Percentiles rank a stretch among this genome's conserved stretches.
Evolutionary conservation across 2,888 invertebrate species (phyloP).

Genomic region (Hirtodrosophila trivittata): DNA sequence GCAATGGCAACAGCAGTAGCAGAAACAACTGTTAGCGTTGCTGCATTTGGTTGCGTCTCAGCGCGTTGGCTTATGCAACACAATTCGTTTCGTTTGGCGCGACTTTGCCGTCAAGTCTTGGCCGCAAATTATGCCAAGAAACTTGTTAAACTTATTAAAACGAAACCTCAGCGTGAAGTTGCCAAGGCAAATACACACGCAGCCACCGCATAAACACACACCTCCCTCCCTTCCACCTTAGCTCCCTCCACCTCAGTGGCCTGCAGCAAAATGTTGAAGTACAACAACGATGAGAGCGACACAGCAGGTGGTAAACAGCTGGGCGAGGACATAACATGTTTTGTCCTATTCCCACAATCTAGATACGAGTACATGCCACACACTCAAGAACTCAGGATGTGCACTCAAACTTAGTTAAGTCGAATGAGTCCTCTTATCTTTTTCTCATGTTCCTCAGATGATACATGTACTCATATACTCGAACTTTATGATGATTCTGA

Average conservation of each 20-base stretch:
- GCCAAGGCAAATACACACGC: conserved; percentile 57
- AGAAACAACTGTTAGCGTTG: conserved; percentile 18
- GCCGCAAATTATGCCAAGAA: conserved; percentile 78
- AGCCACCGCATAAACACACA: conserved; percentile 6
- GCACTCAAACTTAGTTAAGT: conserved; percentile 21
- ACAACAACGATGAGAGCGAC: conserved; percentile 37
- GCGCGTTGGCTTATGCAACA: conserved; percentile 38
- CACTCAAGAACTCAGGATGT: neutral
- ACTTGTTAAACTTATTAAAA: conserved; percentile 80
- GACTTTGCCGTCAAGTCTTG: conserved; percentile 42
- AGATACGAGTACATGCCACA: too few species aligned
- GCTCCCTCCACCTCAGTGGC: conserved; percentile 15
- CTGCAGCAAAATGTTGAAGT: conserved; percentile 38
- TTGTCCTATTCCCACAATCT: conserved; percentile 12
- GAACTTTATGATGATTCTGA: too few species aligned
- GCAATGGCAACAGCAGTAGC: too few species aligned
- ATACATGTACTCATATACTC: neutral
- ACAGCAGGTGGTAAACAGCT: conserved; percentile 64
- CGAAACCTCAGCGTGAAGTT: conserved; percentile 76
- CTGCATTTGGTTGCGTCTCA: conserved; percentile 22
- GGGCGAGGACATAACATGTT: conserved; percentile 45
- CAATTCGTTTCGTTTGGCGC: conserved; percentile 36
- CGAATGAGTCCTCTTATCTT: conserved; percentile 14
- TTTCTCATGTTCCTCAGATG: conserved; percentile 3
- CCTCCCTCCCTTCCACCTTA: neutral